A percentile compares a stretch with the other conserved stretches of the same genome.
Evolutionary conservation across 2,797 vertebrate genomes (phyloP).

Genomic region (Alosa sapidissima): DNA sequence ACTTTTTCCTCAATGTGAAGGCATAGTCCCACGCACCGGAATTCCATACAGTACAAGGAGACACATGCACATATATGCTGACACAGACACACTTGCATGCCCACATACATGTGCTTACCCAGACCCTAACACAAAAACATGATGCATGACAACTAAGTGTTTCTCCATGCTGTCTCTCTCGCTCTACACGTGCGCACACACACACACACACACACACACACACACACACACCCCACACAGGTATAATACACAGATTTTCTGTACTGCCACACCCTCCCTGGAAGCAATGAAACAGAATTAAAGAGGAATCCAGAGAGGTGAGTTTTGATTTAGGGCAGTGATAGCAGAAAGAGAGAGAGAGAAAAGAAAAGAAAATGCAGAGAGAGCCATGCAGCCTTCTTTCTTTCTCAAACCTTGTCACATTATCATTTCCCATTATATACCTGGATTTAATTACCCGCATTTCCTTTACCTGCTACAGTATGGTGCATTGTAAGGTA

Average conservation of each 20-base stretch:
- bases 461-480: background rate
- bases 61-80: background rate
- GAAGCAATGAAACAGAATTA: slow-evolving; percentile 49
- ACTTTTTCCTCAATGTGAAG: slow-evolving; percentile 42
- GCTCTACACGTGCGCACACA: background rate
- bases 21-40: background rate
- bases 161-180: background rate
- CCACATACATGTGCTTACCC: slow-evolving; percentile 49
- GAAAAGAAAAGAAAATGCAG: background rate
- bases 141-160: background rate
- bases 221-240: background rate
- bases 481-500: background rate
- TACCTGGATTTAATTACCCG: background rate
- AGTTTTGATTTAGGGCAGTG: slow-evolving; percentile 34
- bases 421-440: background rate
- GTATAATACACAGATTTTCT: background rate
- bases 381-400: background rate
- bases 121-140: no score
- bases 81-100: background rate
- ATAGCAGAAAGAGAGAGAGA: no score
- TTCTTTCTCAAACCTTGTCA: background rate
- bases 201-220: background rate
- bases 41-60: background rate
- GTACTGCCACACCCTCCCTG: slow-evolving; percentile 57
- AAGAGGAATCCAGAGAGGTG: slow-evolving; percentile 64